phyloP scores from a whole-genome alignment of 2,888 invertebrate genomes.

The Pristionchus mayeri region DNA sequence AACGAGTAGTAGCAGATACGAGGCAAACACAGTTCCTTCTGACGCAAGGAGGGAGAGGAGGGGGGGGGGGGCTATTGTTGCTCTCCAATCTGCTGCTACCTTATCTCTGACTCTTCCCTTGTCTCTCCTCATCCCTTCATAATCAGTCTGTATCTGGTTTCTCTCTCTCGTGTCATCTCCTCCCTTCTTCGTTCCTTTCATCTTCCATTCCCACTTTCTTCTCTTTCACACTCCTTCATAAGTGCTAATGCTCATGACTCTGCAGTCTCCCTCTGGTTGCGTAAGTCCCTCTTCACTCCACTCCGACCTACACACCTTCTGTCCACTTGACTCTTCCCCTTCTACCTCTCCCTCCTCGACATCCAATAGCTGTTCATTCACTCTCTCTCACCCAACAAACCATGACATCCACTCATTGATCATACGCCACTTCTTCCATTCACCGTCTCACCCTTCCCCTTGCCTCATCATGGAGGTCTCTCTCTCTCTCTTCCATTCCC shows the following conservation, averaged over 20 bases:
- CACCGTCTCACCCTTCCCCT: not conserved
- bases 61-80: conserved; percentile 3
- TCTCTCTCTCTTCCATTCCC: too few species aligned
- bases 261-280: not conserved
- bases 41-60: conserved; percentile 9
- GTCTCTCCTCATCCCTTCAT: not conserved
- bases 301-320: not conserved
- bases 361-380: conserved; percentile 19
- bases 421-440: not conserved
- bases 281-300: not conserved
- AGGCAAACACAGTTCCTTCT: conserved; percentile 39
- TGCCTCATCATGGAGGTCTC: not conserved
- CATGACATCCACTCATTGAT: not conserved
- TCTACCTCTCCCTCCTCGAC: not conserved
- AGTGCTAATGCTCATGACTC: conserved; percentile 10
- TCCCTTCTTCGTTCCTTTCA: not conserved
- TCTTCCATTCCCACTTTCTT: not conserved
- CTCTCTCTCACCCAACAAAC: conserved; percentile 19
- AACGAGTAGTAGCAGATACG: conserved; percentile 26
- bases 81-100: conserved; percentile 1
- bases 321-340: conserved; percentile 24
- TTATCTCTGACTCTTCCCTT: not conserved
- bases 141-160: not conserved
- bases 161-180: not conserved
- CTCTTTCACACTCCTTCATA: conserved; percentile 26